Percentiles rank a stretch among this genome's conserved stretches.
These are phyloP conservation scores for Tolmerus cingulatus DNA, from an alignment of 2,888 invertebrate species.

Conservation along the genomic window DNA sequence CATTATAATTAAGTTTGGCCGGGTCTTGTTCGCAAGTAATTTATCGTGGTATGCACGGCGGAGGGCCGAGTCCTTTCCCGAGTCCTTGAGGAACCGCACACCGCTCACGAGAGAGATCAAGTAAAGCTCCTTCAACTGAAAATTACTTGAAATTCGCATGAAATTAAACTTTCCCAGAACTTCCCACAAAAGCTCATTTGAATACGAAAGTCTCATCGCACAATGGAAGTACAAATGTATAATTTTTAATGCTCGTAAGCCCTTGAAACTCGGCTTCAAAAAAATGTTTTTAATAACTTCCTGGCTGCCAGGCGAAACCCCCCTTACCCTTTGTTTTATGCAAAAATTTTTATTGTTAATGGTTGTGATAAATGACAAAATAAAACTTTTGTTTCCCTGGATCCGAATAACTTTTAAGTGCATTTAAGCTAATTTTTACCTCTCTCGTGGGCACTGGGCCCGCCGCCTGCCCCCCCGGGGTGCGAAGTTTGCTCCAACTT, in stretches of 20 bases:
- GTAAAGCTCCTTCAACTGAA: constrained; percentile 31
- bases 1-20: constrained; percentile 22
- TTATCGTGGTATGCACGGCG: constrained; percentile 13
- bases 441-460: background rate
- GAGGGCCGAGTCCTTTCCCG: background rate
- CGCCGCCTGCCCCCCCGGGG: background rate
- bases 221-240: constrained; percentile 14
- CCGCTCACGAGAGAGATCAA: constrained; percentile 14
- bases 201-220: constrained; percentile 5
- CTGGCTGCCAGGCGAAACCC: background rate
- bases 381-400: constrained; percentile 5
- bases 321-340: background rate
- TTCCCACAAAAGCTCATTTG: constrained; percentile 35
- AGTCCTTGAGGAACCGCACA: background rate
- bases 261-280: constrained; percentile 19
- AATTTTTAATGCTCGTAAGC: constrained; percentile 28
- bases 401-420: constrained; percentile 19
- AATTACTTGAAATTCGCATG: constrained; percentile 36
- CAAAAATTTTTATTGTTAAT: constrained; percentile 32
- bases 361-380: constrained; percentile 34
- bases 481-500: background rate
- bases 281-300: constrained; percentile 31
- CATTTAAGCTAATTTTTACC: constrained; percentile 25
- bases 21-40: constrained; percentile 13
- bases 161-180: constrained; percentile 32